Percentiles rank a stretch among this genome's conserved stretches.
These are phyloP conservation scores for Platalea minor DNA, from an alignment of 2,797 vertebrate genomes.

Conservation along the genomic window DNA sequence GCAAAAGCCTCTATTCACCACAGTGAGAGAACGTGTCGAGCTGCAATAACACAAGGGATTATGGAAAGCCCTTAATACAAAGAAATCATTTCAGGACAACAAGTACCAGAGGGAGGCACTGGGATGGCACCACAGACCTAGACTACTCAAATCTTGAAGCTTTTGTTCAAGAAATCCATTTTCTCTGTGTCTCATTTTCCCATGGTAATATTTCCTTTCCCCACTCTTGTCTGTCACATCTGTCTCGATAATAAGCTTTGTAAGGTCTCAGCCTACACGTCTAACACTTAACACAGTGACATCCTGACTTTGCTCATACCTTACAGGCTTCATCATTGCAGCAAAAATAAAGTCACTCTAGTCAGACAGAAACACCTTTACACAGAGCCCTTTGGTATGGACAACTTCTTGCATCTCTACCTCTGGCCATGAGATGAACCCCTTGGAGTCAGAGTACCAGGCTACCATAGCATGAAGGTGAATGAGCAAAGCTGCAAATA, in stretches of 20 bases:
- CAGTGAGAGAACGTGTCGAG: accelerated
- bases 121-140: background rate
- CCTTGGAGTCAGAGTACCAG: background rate
- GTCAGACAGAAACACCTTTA: background rate
- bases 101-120: background rate
- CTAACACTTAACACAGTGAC: background rate
- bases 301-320: background rate
- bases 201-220: background rate
- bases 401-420: background rate
- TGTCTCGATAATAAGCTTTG: background rate
- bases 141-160: background rate
- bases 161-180: background rate
- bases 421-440: background rate
- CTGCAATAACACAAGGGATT: background rate
- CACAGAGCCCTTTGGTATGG: background rate
- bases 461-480: accelerated
- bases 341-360: background rate
- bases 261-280: background rate
- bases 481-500: background rate
- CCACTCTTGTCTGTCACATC: background rate
- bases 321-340: background rate
- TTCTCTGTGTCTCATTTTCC: background rate
- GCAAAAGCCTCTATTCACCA: accelerated
- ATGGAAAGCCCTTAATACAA: background rate
- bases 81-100: background rate